Conservation (phyloP, 2,797 vertebrate genomes). For the Alauda arvensis region DNA sequence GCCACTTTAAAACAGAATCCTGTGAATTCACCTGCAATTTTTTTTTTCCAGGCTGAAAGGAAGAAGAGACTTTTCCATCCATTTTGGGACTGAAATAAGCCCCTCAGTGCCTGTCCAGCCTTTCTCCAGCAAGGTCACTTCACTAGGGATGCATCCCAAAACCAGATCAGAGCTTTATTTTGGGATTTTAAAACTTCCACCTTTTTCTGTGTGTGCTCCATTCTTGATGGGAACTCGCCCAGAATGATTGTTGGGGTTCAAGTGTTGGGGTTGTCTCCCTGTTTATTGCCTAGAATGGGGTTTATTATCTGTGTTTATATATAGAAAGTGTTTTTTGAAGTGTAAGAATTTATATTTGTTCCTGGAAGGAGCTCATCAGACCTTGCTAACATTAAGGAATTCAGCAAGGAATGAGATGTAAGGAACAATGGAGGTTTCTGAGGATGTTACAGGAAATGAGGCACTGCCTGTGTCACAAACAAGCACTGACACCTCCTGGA, state of each 20-base stretch:
- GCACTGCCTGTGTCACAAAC: background rate
- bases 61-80: background rate
- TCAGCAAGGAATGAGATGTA: background rate
- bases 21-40: background rate
- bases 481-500: background rate
- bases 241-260: background rate
- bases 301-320: background rate
- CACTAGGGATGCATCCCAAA: background rate
- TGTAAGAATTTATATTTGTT: background rate
- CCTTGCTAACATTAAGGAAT: background rate
- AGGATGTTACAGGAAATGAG: background rate
- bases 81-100: background rate
- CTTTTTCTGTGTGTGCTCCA: background rate
- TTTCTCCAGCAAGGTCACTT: background rate
- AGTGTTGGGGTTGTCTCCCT: fast-evolving
- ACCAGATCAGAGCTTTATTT: background rate
- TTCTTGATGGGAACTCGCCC: background rate
- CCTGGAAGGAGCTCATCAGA: background rate
- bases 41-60: background rate
- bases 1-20: background rate
- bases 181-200: background rate
- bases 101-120: background rate
- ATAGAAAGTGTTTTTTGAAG: background rate
- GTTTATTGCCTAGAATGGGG: background rate
- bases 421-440: background rate